Evolutionary conservation across 2,888 invertebrate species (phyloP), one percentile per base, ranked within the genome.

Genomic region (Campaea margaritaria): DNA sequence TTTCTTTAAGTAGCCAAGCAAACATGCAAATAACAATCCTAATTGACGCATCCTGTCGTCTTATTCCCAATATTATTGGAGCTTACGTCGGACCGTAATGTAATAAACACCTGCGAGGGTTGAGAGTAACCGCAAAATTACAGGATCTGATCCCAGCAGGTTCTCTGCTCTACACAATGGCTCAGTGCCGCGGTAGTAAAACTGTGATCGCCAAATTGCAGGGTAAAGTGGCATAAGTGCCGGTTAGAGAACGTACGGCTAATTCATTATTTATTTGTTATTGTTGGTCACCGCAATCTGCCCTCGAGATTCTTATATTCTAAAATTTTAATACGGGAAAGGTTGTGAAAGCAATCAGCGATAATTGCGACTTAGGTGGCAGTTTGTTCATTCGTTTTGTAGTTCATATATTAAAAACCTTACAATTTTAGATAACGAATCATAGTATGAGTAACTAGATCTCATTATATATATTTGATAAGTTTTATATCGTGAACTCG

Each of bases 151-250:
- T 75, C 85, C 62, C 87, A 86, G 87, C 86, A 73, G 85, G 87
- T 55, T 55, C 46, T 51, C 78, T 74, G 73, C 79, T 74, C 63
- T 59, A 67, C 67, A 87, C 87, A 86, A 89, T 84, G 75, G 83
- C 75, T 67, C 77, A 59, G 76, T 72, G 75, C 73, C 74, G 68
- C 72, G 73, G 78, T 70, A 75, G 78, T 67, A 55, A 13, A 74
- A 74, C 78, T 76, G 76, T 85, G 85, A 89, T 88, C 83, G 85
- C 86, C 88, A 89, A 91, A 91, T 91, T 89, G 85, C 81, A 86
- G 89, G 91, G 87, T 89, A 80, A 85, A 78, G 85, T 86, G 85
- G 81, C 83, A 83, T 85, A 87, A 89, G 70, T 76, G 83, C 80
- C 75, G 80, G 84, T 79, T 85, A 70, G 65, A 71, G 70, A 68